Evolutionary conservation across 2,797 vertebrate species (phyloP).

Genomic region (Silurus lanzhouensis): DNA sequence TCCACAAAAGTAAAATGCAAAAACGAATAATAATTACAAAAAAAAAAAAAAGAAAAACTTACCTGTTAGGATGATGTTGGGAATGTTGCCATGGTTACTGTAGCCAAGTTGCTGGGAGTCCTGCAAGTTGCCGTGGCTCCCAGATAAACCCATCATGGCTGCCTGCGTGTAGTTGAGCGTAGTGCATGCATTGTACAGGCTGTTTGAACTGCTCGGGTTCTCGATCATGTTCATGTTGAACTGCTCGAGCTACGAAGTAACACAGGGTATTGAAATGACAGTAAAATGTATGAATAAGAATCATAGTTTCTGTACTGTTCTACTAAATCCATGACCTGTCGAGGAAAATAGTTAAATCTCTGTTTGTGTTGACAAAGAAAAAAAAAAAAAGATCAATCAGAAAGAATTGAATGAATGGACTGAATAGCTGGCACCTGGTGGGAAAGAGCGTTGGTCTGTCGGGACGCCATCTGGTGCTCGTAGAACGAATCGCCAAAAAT

Average conservation of each 20-base stretch:
- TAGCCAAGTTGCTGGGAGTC: constrained; percentile 88
- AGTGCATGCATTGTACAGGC: constrained; percentile 91
- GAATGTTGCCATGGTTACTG: constrained; percentile 92
- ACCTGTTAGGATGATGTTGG: constrained; percentile 99
- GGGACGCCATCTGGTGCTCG: constrained; percentile 93
- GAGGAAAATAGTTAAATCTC: background rate
- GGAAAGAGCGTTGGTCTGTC: constrained; percentile 96
- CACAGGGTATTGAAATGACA: background rate
- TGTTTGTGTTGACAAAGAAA: background rate
- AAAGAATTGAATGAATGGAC: background rate
- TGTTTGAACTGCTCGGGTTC: constrained; percentile 88
- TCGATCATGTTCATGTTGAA: constrained; percentile 99
- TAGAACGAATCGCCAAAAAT: constrained; percentile 97
- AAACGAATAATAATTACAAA: background rate
- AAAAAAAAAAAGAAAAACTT: constrained; percentile 33
- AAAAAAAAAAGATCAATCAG: background rate
- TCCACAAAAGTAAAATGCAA: background rate
- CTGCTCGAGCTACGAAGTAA: constrained; percentile 85
- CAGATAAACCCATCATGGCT: constrained; percentile 95
- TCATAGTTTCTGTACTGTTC: background rate
- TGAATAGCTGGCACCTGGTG: constrained; percentile 84
- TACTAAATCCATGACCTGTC: background rate
- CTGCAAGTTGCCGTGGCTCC: constrained; percentile 85
- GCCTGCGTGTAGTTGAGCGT: constrained; percentile 98
- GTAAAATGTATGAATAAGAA: background rate